Evolutionary conservation across 1,140 invertebrate species (phyloP).

Genomic region (Hestina assimilis): DNA sequence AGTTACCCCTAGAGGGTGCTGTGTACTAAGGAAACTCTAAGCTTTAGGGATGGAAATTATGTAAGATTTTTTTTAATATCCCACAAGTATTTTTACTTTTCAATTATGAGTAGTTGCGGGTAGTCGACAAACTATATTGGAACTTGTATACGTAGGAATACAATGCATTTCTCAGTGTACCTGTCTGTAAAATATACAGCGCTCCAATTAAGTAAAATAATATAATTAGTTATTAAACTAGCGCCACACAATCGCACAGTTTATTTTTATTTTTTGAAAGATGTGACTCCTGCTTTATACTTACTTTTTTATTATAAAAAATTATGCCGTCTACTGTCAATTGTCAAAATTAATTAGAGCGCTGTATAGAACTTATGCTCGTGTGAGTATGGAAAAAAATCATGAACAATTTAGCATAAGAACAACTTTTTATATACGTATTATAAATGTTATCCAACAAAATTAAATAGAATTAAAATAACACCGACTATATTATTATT

Average conservation of each 20-base stretch:
- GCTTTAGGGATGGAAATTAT: no score
- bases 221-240: no score
- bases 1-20: no score
- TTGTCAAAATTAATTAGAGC: no score
- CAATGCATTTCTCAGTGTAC: conserved; percentile 8
- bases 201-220: background rate
- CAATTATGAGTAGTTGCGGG: conserved; percentile 4
- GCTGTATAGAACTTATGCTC: background rate
- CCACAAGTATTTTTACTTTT: conserved; percentile 7
- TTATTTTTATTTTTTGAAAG: no score
- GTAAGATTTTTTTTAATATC: conserved; percentile 1
- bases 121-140: background rate
- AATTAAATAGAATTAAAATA: background rate
- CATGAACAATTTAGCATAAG: conserved; percentile 50
- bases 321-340: no score
- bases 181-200: background rate
- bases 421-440: conserved; percentile 29
- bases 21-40: no score
- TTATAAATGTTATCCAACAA: conserved; percentile 16
- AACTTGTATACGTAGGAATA: conserved; percentile 11
- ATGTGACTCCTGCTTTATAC: no score
- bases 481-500: background rate
- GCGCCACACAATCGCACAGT: no score
- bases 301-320: no score
- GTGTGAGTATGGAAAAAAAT: conserved; percentile 8